Base-by-base conservation (phyloP, 1,140 invertebrate species). In the Drosophila nigrodunni region DNA sequence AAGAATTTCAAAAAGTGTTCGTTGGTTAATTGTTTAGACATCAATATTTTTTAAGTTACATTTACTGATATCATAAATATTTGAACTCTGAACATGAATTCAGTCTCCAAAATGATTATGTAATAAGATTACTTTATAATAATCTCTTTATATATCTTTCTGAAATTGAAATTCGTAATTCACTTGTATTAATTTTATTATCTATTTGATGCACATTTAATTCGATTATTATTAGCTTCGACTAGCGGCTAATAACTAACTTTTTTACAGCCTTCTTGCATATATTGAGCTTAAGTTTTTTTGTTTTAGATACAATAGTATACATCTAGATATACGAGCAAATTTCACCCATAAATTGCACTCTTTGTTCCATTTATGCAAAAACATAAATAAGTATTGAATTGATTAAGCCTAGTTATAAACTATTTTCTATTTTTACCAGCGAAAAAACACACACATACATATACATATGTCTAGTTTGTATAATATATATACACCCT, bases 401-500 rank as follows among this genome's bases (percentile, higher is more conserved):
- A 18, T 30, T 52, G 55, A 47, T 64, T 21, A 11, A 57, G 13
- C 7, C 47, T 69, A 58, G 55, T 5, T 47, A 39, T 3, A 9
- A 30, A 30, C 25, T 64, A 54, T 52, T 47, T 61, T 0, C 30
- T 21, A 21, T 2, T 21, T 21, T 21, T 15, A 15, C 18, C 18
- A 21, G 1, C 18, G 18, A 49, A 62, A 21, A 50, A 49, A 49
- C 2, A 11, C 39, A 43, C 10, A 39, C 18, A 39, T 5, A 21
- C 15, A 7, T 34, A 21, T 30, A 25, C 47, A 4, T 66, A 75
- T 44, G 7, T 39, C 66, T 80, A 85, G 25, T 30, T 30, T 34
- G 52, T 62, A 74, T 77, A 83, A 87, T 88, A 87, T 86, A 87
- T 82, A 86, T 86, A 86, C 77, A 50, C 41, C 44, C 59, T 61